Evolutionary conservation across 1,140 invertebrate species (phyloP), one percentile per base, ranked within the genome.

Genomic region (Brachionus manjavacas): DNA sequence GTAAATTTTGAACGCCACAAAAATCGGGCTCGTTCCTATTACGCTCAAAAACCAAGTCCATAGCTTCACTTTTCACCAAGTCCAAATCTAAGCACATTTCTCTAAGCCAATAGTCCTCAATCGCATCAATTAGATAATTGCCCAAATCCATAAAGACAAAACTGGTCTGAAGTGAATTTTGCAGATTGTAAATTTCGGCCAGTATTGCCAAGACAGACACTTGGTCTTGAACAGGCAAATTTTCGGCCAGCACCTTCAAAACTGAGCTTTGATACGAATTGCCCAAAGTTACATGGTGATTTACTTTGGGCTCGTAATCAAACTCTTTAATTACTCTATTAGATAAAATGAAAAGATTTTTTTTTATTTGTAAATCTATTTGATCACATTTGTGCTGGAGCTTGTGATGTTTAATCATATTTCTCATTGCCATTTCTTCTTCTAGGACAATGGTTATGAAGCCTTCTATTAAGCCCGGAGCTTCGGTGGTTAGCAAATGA

Each of bases 391-490:
- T 3, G 7, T 68, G 25, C n/a, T 68, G 25, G 7, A 68, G 16
- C 2, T 39, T n/a, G 66, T 68, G n/a, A 39, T 28, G 12, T 68
- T 68, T 68, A 2, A 68, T 31, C 4, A 68, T 4, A 68, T 68
- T 68, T 68, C 66, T 68, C 66, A 68, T 68, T 14, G 66, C 66
- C 66, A 68, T 68, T 68, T 68, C 66, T 68, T 68, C 66, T 68
- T 68, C 66, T 68, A 68, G 28, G 31, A 68, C 66, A 20, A 68
- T 39, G 12, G 66, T 68, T 14, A 68, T 68, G 25, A 68, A 68
- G 12, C 66, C 66, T 31, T 68, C 66, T 25, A 68, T 68, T n/a
- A 68, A 31, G 31, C 66, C 66, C 4, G 66, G 66, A 11, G 66
- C 66, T 68, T 68, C 66, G 25, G 66, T 68, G 12, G 66, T 68